Base-by-base conservation (phyloP, 2,797 vertebrate genomes). In the Coregonus suidteri region DNA sequence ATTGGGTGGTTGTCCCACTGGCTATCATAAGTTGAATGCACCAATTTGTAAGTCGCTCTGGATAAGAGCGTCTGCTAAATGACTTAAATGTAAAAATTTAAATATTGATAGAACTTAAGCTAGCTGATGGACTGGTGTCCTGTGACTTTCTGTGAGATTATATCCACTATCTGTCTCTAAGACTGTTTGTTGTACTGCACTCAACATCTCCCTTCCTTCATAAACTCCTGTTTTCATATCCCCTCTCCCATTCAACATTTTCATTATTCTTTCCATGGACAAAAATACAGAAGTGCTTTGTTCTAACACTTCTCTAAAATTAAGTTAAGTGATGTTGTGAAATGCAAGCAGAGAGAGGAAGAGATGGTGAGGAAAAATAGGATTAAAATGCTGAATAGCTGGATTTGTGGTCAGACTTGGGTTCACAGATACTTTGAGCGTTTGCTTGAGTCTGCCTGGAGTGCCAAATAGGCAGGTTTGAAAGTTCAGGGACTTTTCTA, bases 351-450 rank as follows among this genome's bases (percentile, higher is more conserved):
- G 79, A 37, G 20, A 67, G 52, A 4, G 35, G n/a, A 31, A 72
- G 4, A 75, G 25, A 76, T 41, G 54, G 67, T 31, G 51, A 52
- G 15, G n/a, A 51, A 41, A 25, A 18, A 34, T 31, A 78, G 73
- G 70, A 73, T 37, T 41, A 56, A 66, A 73, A 75, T 74, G 79
- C 31, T 34, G 54, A 71, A 70, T 67, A 72, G 30, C 16, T 30
- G 1, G 53, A 20, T 6, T 59, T 62, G n/a, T 20, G 54, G 5
- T 56, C 54, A 59, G n/a, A 59, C 56, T 6, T 47, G 41, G 9
- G 41, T 13, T 47, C 18, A 59, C 56, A 59, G n/a, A 62, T 62
- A 52, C 69, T 77, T 78, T 74, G 41, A 78, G 76, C 56, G 25
- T 65, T n/a, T 25, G 66, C 47, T 65, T 62, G 56, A 62, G n/a